phyloP scores from a whole-genome alignment of 2,113 vertebrate genomes.

The Platanista minor region DNA sequence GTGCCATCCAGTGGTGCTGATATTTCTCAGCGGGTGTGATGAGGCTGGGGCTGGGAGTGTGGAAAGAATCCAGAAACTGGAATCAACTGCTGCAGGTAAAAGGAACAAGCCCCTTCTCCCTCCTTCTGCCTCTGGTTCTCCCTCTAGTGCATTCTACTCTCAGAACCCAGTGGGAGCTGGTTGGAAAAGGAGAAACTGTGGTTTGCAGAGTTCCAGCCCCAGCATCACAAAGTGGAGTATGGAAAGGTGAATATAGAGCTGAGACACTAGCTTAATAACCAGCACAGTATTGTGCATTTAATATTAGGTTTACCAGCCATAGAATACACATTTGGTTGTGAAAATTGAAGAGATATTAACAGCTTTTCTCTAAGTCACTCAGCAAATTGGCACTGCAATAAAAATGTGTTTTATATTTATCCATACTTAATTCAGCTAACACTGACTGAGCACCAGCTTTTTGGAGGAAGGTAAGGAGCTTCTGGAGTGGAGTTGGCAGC shows the following conservation, averaged over 20 bases:
- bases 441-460: neutral
- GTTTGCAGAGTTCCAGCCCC: neutral
- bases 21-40: neutral
- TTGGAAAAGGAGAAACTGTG: neutral
- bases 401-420: neutral
- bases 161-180: neutral
- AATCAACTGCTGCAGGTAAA: neutral
- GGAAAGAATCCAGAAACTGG: neutral
- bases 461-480: neutral
- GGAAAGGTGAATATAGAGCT: neutral
- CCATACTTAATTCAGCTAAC: neutral
- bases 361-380: slow-evolving; percentile 18
- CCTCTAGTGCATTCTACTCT: neutral
- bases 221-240: neutral
- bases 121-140: neutral
- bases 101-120: neutral
- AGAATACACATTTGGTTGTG: neutral
- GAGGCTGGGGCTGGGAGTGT: neutral
- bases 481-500: neutral
- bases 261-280: neutral
- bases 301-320: neutral
- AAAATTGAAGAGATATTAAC: neutral
- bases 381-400: neutral
- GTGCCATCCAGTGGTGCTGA: neutral
- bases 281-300: too few relatives aligned